Evolutionary conservation across 2,113 vertebrate genomes (phyloP), one percentile per base, ranked within the genome.

Genomic region (Porphyrio hochstetteri): DNA sequence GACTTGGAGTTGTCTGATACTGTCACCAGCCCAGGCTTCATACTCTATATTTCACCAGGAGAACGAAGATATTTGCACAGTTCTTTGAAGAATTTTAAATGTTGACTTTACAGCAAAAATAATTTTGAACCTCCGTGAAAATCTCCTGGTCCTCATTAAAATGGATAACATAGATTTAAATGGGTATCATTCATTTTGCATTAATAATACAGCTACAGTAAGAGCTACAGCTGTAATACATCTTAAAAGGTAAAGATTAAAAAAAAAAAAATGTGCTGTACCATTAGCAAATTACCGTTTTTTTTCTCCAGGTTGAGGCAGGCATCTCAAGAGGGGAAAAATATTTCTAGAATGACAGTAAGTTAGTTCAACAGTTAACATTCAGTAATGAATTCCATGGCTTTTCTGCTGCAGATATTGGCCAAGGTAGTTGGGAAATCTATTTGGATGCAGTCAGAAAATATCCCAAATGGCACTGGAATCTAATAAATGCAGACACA

Each of bases 291-390:
- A 65, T 86, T n/a, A 72, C 16, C 70, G 46, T 48, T 86, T 84
- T 36, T 44, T 55, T 93, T 87, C 69, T 93, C 86, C 95, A 85
- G 67, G 74, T 84, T 96, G 82, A 94, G 63, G 9, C 74, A 93
- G 60, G 61, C 71, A 91, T 86, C 64, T 95, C 77, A 60, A 92
- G 88, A 74, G 75, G 52, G 52, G 12, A 65, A 94, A 97, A 93
- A 52, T 65, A 78, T 92, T 79, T 90, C 57, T 44, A 82, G n/a
- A 71, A 95, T 96, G 77, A 96, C n/a, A 87, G 60, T 80, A 97
- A 96, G 76, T 82, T 81, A 74, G 50, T 95, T 93, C 81, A 91
- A 69, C 91, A 93, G 59, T 94, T 94, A 97, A 97, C 74, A 91
- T 24, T 55, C 33, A 29, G 9, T n/a, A 83, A 85, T 36, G 10